Conservation (phyloP, 2,888 invertebrate genomes). For the Nebria brevicollis region DNA sequence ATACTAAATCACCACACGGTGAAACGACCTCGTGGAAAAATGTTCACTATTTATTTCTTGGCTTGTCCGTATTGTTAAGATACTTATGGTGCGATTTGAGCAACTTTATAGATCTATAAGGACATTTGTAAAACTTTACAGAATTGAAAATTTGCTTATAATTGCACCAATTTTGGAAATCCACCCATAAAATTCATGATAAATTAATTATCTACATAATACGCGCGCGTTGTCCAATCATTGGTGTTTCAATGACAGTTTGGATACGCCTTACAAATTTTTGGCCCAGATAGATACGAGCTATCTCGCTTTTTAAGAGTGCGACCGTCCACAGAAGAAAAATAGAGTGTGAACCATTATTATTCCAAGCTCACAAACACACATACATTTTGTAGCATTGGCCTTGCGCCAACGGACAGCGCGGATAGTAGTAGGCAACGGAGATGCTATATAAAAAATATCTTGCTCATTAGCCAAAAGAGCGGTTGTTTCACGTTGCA, state of each 20-base stretch:
- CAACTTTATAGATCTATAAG: too few species aligned
- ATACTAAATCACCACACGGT: too few species aligned
- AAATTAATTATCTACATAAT: neutral
- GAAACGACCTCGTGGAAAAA: too few species aligned
- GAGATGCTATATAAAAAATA: neutral
- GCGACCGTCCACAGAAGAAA: neutral
- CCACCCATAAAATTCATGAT: neutral
- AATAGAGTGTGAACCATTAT: slow-evolving; percentile 13
- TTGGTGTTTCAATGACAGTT: neutral
- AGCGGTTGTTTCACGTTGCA: neutral
- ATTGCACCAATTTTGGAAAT: neutral
- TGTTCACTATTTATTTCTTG: too few species aligned
- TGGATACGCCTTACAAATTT: neutral
- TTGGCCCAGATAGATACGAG: neutral
- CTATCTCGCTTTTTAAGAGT: neutral
- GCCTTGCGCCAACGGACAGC: neutral
- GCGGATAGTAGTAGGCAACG: neutral
- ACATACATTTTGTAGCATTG: neutral
- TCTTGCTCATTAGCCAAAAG: slow-evolving; percentile 15
- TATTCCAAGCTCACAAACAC: slow-evolving; percentile 13
- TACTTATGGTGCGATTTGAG: too few species aligned
- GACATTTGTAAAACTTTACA: too few species aligned
- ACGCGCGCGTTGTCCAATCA: neutral
- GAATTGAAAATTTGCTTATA: too few species aligned
- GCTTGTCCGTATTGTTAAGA: too few species aligned